Evolutionary conservation across 2,113 vertebrate species (phyloP).

Genomic region (Rhabdornis inornatus): DNA sequence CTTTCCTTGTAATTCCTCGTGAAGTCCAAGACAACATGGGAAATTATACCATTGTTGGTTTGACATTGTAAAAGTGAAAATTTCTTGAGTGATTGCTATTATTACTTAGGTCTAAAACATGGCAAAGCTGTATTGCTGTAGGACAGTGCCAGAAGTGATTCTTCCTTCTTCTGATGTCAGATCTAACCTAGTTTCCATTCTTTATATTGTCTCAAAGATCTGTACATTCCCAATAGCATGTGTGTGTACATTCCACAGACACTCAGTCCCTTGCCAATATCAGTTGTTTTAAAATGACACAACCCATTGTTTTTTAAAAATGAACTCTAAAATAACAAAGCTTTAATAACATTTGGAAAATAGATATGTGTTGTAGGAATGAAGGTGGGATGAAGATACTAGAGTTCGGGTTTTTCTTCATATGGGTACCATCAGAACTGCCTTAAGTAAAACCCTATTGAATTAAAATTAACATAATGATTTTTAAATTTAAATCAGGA

Average conservation of each 20-base stretch:
- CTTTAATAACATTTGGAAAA: not conserved
- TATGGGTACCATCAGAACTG: not conserved
- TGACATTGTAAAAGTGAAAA: not conserved
- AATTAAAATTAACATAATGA: not conserved
- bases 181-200: not conserved
- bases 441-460: not conserved
- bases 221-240: accelerated
- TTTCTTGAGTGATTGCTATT: not conserved
- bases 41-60: not conserved
- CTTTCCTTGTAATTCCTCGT: not conserved
- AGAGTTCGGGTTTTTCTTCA: not conserved
- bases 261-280: not conserved
- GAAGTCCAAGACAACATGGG: not conserved
- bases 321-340: not conserved
- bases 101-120: not conserved
- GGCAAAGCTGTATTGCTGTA: not conserved
- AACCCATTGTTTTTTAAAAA: not conserved
- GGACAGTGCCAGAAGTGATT: not conserved
- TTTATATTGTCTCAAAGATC: not conserved
- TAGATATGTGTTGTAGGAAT: not conserved
- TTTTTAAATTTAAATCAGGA: not conserved
- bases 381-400: not conserved
- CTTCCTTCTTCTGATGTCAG: not conserved
- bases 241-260: not conserved
- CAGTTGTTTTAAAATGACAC: not conserved